A percentile compares a stretch with the other conserved stretches of the same genome.
phyloP scores from a whole-genome alignment of 2,797 vertebrate species.

The Florisuga fusca region DNA sequence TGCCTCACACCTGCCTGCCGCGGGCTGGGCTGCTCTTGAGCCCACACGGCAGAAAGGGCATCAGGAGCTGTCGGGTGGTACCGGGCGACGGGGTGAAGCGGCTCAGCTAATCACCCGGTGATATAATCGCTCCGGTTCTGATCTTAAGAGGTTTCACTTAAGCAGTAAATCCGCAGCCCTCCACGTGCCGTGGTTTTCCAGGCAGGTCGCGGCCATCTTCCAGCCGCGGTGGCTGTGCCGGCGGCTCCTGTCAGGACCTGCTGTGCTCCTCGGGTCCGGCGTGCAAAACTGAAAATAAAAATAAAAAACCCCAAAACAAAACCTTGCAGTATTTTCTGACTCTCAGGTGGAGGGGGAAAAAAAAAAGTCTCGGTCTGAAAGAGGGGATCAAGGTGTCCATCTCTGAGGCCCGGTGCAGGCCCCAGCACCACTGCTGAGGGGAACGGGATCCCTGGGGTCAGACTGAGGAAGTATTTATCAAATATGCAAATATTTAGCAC shows the following conservation, averaged over 20 bases:
- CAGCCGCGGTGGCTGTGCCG: fast-evolving
- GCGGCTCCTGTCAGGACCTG: fast-evolving
- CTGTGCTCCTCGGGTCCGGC: neutral
- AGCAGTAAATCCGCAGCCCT: neutral
- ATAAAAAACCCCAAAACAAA: neutral
- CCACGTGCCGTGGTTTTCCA: fast-evolving
- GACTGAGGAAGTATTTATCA: neutral
- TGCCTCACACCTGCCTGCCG: neutral
- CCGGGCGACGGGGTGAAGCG: neutral
- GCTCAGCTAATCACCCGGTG: neutral
- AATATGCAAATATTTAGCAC: no score
- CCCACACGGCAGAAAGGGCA: neutral
- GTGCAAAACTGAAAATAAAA: neutral
- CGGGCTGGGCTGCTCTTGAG: neutral
- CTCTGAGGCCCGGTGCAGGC: neutral
- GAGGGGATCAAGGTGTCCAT: neutral
- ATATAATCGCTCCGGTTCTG: neutral
- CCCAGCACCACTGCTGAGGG: neutral
- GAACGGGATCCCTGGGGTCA: neutral
- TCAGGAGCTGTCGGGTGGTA: neutral
- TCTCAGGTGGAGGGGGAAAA: fast-evolving
- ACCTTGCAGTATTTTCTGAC: fast-evolving
- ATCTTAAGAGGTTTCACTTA: neutral
- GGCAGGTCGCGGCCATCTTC: neutral
- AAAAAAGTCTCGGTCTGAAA: neutral